phyloP scores from a whole-genome alignment of 2,113 vertebrate species.

The Solea senegalensis region DNA sequence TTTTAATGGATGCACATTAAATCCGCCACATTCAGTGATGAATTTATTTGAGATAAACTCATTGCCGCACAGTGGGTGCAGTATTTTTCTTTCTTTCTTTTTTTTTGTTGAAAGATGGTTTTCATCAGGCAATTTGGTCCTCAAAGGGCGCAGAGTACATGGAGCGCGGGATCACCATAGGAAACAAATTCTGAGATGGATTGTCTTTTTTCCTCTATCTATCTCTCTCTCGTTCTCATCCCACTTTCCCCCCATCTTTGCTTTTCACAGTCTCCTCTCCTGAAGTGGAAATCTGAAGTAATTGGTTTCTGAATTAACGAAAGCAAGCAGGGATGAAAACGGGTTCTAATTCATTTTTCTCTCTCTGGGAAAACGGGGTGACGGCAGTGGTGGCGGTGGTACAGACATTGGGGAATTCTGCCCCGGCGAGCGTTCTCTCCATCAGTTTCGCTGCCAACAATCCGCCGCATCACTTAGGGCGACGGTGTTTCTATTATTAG shows the following conservation, averaged over 20 bases:
- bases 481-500: conserved; percentile 63
- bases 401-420: conserved; percentile 37
- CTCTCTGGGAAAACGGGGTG: conserved; percentile 34
- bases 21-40: conserved; percentile 20
- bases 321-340: conserved; percentile 74
- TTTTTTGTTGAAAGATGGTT: conserved; percentile 17
- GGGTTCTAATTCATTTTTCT: conserved; percentile 70
- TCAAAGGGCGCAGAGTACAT: conserved; percentile 10
- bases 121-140: conserved; percentile 47
- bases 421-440: not conserved
- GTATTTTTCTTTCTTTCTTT: not conserved
- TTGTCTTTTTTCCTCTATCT: conserved; percentile 54
- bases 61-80: not conserved
- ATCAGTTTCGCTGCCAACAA: conserved; percentile 45
- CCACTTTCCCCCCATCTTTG: conserved; percentile 7
- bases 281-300: conserved; percentile 84
- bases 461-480: conserved; percentile 40
- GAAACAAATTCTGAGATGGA: conserved; percentile 67
- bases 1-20: conserved; percentile 43
- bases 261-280: conserved; percentile 60
- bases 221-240: conserved; percentile 32
- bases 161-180: conserved; percentile 50
- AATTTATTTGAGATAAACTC: conserved; percentile 36
- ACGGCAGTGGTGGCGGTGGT: not conserved
- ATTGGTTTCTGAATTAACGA: conserved; percentile 84